A percentile compares a stretch with the other conserved stretches of the same genome.
These are phyloP conservation scores for Apodemia hepburni DNA, from an alignment of 2,888 invertebrate species.

Conservation along the genomic window DNA sequence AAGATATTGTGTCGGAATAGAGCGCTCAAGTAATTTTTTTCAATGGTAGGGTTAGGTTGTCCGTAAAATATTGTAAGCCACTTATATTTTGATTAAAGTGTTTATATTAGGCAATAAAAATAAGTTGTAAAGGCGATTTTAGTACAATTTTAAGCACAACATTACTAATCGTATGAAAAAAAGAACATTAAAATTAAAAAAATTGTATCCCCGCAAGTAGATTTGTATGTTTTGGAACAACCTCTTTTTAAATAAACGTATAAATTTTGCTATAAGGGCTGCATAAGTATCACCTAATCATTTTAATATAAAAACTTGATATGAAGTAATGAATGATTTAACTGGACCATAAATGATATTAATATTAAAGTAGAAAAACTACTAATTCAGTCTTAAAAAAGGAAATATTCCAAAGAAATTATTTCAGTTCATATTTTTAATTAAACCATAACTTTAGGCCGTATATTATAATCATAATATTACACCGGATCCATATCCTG, in stretches of 20 bases:
- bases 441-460: slow-evolving; percentile 3
- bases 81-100: no score
- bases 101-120: no score
- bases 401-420: slow-evolving; percentile 12
- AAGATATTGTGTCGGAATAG: no score
- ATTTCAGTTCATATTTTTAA: slow-evolving; percentile 7
- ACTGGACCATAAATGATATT: slow-evolving; percentile 2
- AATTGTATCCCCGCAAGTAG: neutral
- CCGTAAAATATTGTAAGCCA: no score
- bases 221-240: neutral
- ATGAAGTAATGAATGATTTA: slow-evolving; percentile 5
- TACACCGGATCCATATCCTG: neutral
- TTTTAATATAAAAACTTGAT: slow-evolving; percentile 2
- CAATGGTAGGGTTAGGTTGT: no score
- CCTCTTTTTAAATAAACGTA: neutral
- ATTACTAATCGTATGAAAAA: no score
- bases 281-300: neutral
- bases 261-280: neutral
- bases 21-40: no score
- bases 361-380: slow-evolving; percentile 9
- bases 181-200: no score
- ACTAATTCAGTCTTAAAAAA: slow-evolving; percentile 11
- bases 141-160: no score
- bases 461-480: neutral
- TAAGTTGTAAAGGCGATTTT: no score